Conservation (phyloP, 2,888 invertebrate genomes). For the Celastrina argiolus region DNA sequence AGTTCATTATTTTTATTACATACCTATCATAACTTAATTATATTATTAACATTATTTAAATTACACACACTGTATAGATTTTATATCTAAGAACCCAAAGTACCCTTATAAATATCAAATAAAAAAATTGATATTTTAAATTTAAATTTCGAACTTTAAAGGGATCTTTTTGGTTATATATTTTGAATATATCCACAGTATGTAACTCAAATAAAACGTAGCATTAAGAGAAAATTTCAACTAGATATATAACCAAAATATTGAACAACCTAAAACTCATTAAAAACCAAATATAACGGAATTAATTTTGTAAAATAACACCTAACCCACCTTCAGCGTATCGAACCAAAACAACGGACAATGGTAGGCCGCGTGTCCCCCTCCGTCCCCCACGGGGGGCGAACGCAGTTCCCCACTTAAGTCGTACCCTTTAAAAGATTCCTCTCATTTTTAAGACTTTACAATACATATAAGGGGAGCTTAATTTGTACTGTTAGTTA, state of each 20-base stretch:
- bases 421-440: slow-evolving; percentile 78
- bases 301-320: slow-evolving; percentile 59
- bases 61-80: too few relatives aligned
- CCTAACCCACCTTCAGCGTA: slow-evolving; percentile 67
- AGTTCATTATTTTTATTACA: too few relatives aligned
- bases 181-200: too few relatives aligned
- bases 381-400: slow-evolving; percentile 53
- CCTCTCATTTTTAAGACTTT: slow-evolving; percentile 77
- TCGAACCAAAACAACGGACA: slow-evolving; percentile 73
- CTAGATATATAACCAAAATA: neutral
- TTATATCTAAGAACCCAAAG: too few relatives aligned
- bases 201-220: too few relatives aligned
- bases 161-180: too few relatives aligned
- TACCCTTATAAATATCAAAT: too few relatives aligned
- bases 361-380: slow-evolving; percentile 70
- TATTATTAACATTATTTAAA: too few relatives aligned
- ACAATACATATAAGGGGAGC: slow-evolving; percentile 66
- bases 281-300: slow-evolving; percentile 36
- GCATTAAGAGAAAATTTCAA: neutral
- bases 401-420: slow-evolving; percentile 59
- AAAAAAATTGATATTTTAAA: too few relatives aligned
- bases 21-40: too few relatives aligned
- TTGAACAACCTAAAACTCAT: slow-evolving; percentile 16
- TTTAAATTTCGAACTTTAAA: too few relatives aligned
- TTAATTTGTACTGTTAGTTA: slow-evolving; percentile 59